These are phyloP conservation scores for Anagrus nilaparvatae DNA, from an alignment of 1,140 invertebrate genomes.

Conservation along the genomic window DNA sequence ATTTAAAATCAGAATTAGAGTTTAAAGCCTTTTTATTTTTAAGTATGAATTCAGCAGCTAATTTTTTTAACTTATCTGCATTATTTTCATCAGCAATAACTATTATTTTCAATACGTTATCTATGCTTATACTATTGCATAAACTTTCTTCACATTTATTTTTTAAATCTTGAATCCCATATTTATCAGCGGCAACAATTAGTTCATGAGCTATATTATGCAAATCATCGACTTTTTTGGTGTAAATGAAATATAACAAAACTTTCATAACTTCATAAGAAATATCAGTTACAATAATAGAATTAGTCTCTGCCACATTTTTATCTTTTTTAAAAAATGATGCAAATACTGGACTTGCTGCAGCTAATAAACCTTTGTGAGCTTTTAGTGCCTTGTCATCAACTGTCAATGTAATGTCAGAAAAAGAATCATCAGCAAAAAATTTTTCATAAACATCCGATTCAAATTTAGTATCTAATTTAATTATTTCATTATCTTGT, in stretches of 20 bases:
- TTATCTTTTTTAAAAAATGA: conserved; percentile 1
- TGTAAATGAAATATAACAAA: conserved; percentile 2
- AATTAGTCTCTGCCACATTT: neutral
- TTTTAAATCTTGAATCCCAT: conserved; percentile 1
- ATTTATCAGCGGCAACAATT: conserved; percentile 6
- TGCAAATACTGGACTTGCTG: conserved; percentile 1
- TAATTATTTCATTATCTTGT: neutral
- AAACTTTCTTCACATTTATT: neutral
- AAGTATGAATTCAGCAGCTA: too few relatives aligned
- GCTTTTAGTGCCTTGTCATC: neutral
- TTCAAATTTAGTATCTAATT: neutral
- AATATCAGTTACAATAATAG: conserved; percentile 2
- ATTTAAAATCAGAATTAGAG: too few relatives aligned
- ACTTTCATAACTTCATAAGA: neutral
- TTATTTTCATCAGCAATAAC: too few relatives aligned
- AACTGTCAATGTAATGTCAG: neutral
- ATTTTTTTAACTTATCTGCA: too few relatives aligned
- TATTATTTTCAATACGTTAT: too few relatives aligned
- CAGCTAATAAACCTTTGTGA: conserved; percentile 1
- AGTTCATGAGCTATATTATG: neutral
- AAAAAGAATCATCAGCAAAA: neutral
- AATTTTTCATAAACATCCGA: neutral
- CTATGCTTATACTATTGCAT: too few relatives aligned
- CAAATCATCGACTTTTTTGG: neutral
- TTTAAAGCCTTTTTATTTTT: too few relatives aligned